Evolutionary conservation across 1,140 invertebrate genomes (phyloP), one percentile per base, ranked within the genome.

Genomic region (Eumaeus atala): DNA sequence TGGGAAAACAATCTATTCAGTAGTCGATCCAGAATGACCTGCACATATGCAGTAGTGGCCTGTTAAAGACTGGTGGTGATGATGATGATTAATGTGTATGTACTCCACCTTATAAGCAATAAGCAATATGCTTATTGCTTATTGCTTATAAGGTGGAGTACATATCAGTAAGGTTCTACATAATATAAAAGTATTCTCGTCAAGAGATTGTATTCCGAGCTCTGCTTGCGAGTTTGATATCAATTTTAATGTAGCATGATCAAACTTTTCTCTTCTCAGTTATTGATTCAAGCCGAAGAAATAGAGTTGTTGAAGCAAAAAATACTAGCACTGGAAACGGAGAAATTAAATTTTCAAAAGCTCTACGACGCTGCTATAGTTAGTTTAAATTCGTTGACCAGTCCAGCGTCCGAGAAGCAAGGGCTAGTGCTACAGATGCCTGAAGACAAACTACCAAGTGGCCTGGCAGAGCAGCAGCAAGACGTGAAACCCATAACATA

Each of bases 301-400:
- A 88, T 91, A 56, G 86, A 89, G 61, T 67, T 87, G 56, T 74
- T 91, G 7, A 89, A 89, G 67, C 84, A 89, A 56, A 89, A 90
- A 72, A 77, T 89, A 56, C 74, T 80, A 38, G 69, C 75, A 18
- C 69, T 91, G 47, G 89, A 91, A 61, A 89, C 88, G 21, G 90
- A 91, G 54, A 91, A 90, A 67, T 66, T 85, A 9, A 89, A 90
- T 59, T 86, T 90, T 55, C 89, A 90, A 72, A 87, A 84, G 58
- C 58, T 88, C 8, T 88, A 88, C 66, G 88, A 88, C 44, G 86
- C 86, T 38, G 87, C 87, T 7, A 75, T 88, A 58, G 83, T 87
- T 0, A 88, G 86, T 57, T 56, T 88, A 1, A 88, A 88, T 51
- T 82, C 86, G 6, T 59, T 88, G 9, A 86, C 85, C 48, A 88